Base-by-base conservation (phyloP, 64 coral and sea anemone genomes). In the Dendrophyllia cribrosa region DNA sequence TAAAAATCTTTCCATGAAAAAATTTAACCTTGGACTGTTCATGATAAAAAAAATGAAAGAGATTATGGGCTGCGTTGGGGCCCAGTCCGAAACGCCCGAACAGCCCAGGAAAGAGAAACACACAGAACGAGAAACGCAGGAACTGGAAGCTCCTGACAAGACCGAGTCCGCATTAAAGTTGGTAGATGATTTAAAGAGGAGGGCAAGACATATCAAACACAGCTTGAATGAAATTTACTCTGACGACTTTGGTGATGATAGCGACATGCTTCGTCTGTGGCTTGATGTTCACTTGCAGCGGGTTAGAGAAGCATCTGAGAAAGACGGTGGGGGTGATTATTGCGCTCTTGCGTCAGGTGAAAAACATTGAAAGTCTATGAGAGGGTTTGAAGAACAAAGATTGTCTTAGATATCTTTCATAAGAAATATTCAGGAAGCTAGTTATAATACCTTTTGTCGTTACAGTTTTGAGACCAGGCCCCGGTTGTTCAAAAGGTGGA, bases 31-130 rank as follows among this genome's bases (percentile, higher is more conserved):
- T 77, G 74, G 50, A 55, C 17, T 50, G 5, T 77, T 77, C 50
- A 77, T 77, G 48, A 77, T 77, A 19, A 22, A 22, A 77, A 77
- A 77, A 20, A 53, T 77, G 51, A 77, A 77, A 15, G 74, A 77
- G 5, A 51, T 77, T 3, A 2, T 77, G 49, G 74, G 74, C 50
- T 77, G 48, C 10, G 26, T 73, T 9, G 43, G 70, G 46, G 70
- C 22, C 13, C 34, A 73, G 26, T 0, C 70, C 14, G 43, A 45
- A 47, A 5, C 25, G 13, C 11, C 12, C 14, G 5, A 9, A 56
- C 53, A 56, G 53, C 53, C 53, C n/a, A 26, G 11, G 66, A 26
- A 70, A 25, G 22, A 47, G 43, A 73, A 45, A 15, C 3, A 44
- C 10, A 47, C 13, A 45, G 43, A 73, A 47, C 26, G 0, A 3